These are phyloP conservation scores for Apamea crenata DNA, from an alignment of 2,888 invertebrate genomes.

Conservation along the genomic window DNA sequence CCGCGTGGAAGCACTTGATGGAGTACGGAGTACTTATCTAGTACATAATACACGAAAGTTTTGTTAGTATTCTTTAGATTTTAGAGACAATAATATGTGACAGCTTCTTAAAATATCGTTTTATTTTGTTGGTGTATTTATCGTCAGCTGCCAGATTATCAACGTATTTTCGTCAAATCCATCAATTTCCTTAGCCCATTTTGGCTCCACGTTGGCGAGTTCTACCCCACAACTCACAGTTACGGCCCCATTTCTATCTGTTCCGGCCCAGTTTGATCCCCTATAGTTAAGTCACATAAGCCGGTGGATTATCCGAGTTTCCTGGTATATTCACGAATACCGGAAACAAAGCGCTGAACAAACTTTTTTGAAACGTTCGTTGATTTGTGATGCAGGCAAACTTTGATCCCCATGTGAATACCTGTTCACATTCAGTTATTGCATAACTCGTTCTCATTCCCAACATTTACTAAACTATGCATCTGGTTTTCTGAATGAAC, in stretches of 20 bases:
- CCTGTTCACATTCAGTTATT: constrained; percentile 23
- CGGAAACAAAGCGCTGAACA: constrained; percentile 20
- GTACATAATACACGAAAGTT: constrained; percentile 19
- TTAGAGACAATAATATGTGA: background rate
- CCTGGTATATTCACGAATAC: constrained; percentile 22
- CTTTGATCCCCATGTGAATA: constrained; percentile 26
- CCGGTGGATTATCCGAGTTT: constrained; percentile 25
- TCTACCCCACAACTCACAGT: constrained; percentile 10
- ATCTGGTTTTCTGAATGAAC: constrained; percentile 4
- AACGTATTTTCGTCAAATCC: constrained; percentile 6
- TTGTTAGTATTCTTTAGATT: constrained; percentile 8
- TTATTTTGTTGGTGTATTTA: background rate
- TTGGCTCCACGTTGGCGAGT: constrained; percentile 21
- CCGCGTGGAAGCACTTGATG: constrained; percentile 59
- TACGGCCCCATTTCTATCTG: constrained; percentile 27
- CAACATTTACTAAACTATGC: background rate
- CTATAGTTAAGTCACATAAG: constrained; percentile 33
- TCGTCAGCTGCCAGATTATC: background rate
- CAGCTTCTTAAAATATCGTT: background rate
- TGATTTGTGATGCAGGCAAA: constrained; percentile 37
- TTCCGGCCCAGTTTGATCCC: constrained; percentile 32
- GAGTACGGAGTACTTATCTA: constrained; percentile 35
- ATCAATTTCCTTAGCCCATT: constrained; percentile 21
- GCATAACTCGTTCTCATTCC: constrained; percentile 15
- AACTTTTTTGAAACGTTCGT: constrained; percentile 42